phyloP scores from a whole-genome alignment of 2,113 vertebrate species.

The Synodontis membranacea region DNA sequence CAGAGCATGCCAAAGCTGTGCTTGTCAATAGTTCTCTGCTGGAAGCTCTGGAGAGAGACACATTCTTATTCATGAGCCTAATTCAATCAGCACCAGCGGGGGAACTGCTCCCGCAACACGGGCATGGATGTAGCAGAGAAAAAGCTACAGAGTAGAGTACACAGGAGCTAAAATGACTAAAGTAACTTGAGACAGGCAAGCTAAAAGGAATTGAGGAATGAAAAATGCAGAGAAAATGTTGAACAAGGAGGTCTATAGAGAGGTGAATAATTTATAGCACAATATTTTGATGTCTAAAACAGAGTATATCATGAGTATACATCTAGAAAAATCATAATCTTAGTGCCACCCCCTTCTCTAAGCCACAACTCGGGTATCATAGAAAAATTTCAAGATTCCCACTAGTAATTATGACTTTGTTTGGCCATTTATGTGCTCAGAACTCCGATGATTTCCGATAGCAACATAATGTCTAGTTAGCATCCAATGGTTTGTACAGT shows the following conservation, averaged over 20 bases:
- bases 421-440: too few relatives aligned
- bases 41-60: conserved; percentile 42
- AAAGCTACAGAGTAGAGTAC: background rate
- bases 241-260: background rate
- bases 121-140: conserved; percentile 12
- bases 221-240: background rate
- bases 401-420: too few relatives aligned
- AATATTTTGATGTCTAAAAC: background rate
- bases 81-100: conserved; percentile 46
- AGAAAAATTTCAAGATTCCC: too few relatives aligned
- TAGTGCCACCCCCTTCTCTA: too few relatives aligned
- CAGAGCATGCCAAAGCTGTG: conserved; percentile 1
- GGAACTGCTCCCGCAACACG: background rate
- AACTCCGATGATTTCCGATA: too few relatives aligned
- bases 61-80: conserved; percentile 55
- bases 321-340: background rate
- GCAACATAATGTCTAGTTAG: too few relatives aligned
- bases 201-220: background rate
- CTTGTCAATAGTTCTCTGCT: conserved; percentile 48
- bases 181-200: background rate
- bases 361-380: too few relatives aligned
- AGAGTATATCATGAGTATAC: background rate
- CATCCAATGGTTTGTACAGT: too few relatives aligned
- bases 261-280: background rate
- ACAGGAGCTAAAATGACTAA: background rate